Evolutionary conservation across 2,113 vertebrate genomes (phyloP).

Genomic region (Butastur rufipennis): DNA sequence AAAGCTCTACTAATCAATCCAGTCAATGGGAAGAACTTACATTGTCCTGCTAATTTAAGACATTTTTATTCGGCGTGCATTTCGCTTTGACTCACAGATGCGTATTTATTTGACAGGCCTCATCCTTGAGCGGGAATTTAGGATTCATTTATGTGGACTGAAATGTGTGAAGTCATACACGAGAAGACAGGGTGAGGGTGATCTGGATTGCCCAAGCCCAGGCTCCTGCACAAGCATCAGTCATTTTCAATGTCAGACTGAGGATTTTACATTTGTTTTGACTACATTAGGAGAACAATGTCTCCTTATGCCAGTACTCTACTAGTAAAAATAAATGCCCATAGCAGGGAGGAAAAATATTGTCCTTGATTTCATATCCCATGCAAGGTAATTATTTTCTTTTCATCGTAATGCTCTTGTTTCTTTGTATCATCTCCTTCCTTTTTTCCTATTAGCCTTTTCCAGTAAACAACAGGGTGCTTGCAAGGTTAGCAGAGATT

Average conservation of each 20-base stretch:
- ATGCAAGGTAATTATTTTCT: conserved; percentile 56
- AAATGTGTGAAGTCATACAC: conserved; percentile 8
- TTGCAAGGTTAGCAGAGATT: background rate
- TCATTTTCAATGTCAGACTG: conserved; percentile 19
- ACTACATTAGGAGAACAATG: conserved; percentile 43
- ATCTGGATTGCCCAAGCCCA: conserved; percentile 46
- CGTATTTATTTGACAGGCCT: conserved; percentile 15
- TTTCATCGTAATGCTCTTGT: conserved; percentile 14
- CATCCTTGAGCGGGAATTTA: background rate
- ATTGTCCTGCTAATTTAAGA: background rate
- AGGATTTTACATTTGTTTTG: conserved; percentile 56
- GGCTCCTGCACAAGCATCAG: conserved; percentile 31
- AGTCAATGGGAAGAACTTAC: background rate
- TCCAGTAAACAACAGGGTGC: background rate
- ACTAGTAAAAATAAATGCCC: conserved; percentile 49
- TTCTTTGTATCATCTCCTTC: background rate
- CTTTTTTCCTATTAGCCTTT: background rate
- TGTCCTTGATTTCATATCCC: conserved; percentile 34
- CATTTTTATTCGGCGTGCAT: background rate
- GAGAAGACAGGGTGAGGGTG: conserved; percentile 13
- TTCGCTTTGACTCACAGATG: background rate
- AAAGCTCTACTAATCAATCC: background rate
- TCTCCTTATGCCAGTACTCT: conserved; percentile 49
- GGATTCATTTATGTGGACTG: conserved; percentile 22
- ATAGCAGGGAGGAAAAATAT: conserved; percentile 50